Percentiles rank a stretch among this genome's conserved stretches.
phyloP scores from a whole-genome alignment of 1,140 invertebrate species.

The Luehdorfia chinensis region DNA sequence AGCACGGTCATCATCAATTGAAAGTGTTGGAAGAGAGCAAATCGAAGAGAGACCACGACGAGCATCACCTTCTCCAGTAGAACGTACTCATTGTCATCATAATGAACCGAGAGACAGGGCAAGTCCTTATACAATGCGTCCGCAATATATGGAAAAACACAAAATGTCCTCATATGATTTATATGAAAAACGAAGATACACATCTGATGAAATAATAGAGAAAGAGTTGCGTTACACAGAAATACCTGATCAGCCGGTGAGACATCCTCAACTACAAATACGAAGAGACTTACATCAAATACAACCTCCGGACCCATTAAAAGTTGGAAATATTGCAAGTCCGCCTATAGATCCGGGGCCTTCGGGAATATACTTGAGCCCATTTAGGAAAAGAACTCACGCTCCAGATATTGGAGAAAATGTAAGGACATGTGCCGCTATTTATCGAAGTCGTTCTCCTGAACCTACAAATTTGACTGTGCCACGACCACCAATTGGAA shows the following conservation, averaged over 20 bases:
- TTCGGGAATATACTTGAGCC: slow-evolving; percentile 65
- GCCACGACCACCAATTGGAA: slow-evolving; percentile 53
- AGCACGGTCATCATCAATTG: slow-evolving; percentile 68
- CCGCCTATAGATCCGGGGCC: slow-evolving; percentile 78
- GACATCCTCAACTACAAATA: slow-evolving; percentile 80
- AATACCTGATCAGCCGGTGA: slow-evolving; percentile 55
- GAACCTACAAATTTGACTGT: slow-evolving; percentile 74
- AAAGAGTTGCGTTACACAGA: slow-evolving; percentile 70
- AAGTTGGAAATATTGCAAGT: slow-evolving; percentile 64
- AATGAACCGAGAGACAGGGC: slow-evolving; percentile 78
- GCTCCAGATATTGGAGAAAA: slow-evolving; percentile 69
- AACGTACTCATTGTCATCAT: slow-evolving; percentile 82
- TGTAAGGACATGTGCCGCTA: slow-evolving; percentile 56
- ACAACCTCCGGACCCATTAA: slow-evolving; percentile 61
- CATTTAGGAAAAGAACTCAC: slow-evolving; percentile 76
- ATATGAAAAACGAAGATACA: slow-evolving; percentile 76
- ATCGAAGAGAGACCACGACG: slow-evolving; percentile 61
- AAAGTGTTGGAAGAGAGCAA: slow-evolving; percentile 66
- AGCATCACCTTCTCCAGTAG: slow-evolving; percentile 62
- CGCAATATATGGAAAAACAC: slow-evolving; percentile 70
- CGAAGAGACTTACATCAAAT: slow-evolving; percentile 82
- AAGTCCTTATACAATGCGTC: slow-evolving; percentile 83
- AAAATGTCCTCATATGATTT: slow-evolving; percentile 53
- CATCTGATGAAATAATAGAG: slow-evolving; percentile 76
- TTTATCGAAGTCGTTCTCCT: slow-evolving; percentile 69